Percentiles rank a stretch among this genome's conserved stretches.
Evolutionary conservation across 2,113 vertebrate species (phyloP).

Genomic region (Rhabdornis inornatus): DNA sequence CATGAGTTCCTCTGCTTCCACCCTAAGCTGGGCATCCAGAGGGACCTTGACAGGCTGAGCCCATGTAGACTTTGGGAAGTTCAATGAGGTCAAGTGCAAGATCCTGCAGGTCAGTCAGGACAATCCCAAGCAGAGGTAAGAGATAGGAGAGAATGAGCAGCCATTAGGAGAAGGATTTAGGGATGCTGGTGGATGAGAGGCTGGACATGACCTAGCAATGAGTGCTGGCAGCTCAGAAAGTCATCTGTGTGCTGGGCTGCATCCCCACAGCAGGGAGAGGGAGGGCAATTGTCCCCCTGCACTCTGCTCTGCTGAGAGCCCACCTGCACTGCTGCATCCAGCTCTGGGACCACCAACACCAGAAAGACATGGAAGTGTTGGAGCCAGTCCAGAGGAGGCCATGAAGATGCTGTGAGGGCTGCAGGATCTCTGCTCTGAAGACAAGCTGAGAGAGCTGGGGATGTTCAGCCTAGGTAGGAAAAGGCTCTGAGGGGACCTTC

Average conservation of each 20-base stretch:
- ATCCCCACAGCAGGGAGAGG: background rate
- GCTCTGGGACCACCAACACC: background rate
- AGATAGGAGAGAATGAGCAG: background rate
- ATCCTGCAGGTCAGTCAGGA: background rate
- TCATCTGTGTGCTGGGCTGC: background rate
- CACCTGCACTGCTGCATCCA: background rate
- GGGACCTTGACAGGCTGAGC: background rate
- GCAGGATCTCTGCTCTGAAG: background rate
- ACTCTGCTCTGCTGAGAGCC: background rate
- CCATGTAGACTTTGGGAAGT: background rate
- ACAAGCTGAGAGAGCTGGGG: background rate
- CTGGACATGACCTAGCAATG: too few species aligned
- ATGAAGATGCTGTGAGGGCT: background rate
- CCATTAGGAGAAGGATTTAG: background rate
- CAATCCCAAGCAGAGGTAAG: background rate
- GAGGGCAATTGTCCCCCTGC: background rate
- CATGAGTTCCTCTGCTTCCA: background rate
- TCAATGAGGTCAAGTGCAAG: background rate
- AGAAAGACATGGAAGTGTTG: background rate
- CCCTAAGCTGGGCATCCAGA: background rate
- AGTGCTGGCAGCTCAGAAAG: background rate
- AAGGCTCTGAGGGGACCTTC: background rate
- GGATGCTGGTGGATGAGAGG: background rate
- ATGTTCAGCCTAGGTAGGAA: background rate
- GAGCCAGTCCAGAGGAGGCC: background rate